Evolutionary conservation across 2,113 vertebrate genomes (phyloP).

Genomic region (Elephas maximus): DNA sequence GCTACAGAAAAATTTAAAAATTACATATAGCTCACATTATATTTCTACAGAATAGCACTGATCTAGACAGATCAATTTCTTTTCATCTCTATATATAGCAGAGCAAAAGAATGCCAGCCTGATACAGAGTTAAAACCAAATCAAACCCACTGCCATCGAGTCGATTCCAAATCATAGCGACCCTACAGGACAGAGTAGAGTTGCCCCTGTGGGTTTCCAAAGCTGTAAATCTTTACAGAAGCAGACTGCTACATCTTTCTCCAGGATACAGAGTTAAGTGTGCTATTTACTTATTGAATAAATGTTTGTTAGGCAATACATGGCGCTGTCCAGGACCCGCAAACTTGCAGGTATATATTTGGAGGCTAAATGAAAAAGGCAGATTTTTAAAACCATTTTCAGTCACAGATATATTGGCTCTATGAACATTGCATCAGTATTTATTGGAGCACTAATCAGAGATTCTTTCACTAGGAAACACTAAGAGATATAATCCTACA

Average conservation of each 20-base stretch:
- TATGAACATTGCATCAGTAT: background rate
- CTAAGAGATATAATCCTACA: background rate
- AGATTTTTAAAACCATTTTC: background rate
- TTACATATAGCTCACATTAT: background rate
- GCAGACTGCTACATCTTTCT: too few species aligned
- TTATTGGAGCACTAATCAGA: background rate
- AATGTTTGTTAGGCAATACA: background rate
- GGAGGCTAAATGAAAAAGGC: background rate
- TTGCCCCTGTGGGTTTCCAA: too few species aligned
- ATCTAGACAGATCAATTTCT: background rate
- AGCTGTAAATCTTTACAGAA: too few species aligned
- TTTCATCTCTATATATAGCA: background rate
- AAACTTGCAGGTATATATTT: background rate
- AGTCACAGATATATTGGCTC: background rate
- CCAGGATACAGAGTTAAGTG: background rate
- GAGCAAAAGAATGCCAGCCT: background rate
- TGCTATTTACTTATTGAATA: background rate
- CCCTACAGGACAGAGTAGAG: too few species aligned
- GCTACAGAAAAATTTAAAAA: background rate
- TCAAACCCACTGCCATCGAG: too few species aligned
- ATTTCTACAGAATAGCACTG: background rate
- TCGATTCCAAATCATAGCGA: too few species aligned
- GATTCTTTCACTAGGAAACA: background rate
- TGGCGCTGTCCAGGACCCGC: background rate
- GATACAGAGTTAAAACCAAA: too few species aligned